Evolutionary conservation across 2,113 vertebrate species (phyloP).

Genomic region (Junco hyemalis): DNA sequence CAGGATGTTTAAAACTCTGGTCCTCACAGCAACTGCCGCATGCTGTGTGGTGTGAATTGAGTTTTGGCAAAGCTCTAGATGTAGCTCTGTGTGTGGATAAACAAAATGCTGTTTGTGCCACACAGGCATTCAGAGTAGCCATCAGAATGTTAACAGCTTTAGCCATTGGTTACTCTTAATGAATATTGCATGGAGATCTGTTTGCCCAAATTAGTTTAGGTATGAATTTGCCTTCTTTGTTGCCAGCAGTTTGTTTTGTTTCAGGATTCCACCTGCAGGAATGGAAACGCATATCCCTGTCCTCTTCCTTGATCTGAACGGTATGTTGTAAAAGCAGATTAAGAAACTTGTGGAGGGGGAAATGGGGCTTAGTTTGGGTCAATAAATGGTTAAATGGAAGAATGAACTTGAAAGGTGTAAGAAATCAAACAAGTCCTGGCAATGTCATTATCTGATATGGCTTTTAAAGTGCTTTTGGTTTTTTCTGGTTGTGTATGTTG

Average conservation of each 20-base stretch:
- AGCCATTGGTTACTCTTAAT: background rate
- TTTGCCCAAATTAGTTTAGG: background rate
- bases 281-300: constrained; percentile 97
- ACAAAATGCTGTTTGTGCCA: background rate
- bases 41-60: background rate
- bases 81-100: background rate
- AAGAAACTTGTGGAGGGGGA: background rate
- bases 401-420: background rate
- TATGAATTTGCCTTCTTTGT: background rate
- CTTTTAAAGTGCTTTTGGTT: background rate
- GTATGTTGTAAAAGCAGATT: constrained; percentile 72
- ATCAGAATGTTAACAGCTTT: background rate
- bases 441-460: background rate
- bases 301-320: constrained; percentile 95
- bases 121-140: background rate
- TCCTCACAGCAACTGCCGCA: background rate
- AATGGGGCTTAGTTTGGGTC: background rate
- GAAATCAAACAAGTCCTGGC: background rate
- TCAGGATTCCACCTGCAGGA: constrained; percentile 88
- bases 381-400: background rate
- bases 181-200: background rate
- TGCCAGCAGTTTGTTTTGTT: constrained; percentile 55
- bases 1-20: background rate
- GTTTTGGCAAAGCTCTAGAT: background rate
- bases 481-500: background rate